phyloP scores from a whole-genome alignment of 2,888 invertebrate genomes.

The Penaeus monodon region DNA sequence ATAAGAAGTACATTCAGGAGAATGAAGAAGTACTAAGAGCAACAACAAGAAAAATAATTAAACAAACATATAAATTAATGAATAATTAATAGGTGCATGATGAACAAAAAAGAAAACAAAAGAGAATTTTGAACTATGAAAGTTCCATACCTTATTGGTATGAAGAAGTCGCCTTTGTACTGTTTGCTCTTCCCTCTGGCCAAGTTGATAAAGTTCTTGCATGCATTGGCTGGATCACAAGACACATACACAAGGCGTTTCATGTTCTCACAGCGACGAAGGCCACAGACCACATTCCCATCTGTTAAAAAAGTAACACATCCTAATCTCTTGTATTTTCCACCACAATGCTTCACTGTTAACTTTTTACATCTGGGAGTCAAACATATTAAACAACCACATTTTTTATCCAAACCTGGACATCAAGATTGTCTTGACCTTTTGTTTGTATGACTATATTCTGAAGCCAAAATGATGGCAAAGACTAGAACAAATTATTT shows the following conservation, averaged over 20 bases:
- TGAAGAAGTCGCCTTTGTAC: slow-evolving; percentile 85
- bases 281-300: slow-evolving; percentile 81
- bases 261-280: slow-evolving; percentile 78
- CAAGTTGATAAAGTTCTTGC: slow-evolving; percentile 87
- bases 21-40: neutral
- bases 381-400: slow-evolving; percentile 14
- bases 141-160: slow-evolving; percentile 75
- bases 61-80: neutral
- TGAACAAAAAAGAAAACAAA: neutral
- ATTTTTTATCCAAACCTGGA: too few relatives aligned
- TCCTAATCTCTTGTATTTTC: slow-evolving; percentile 10
- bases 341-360: neutral
- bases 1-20: neutral
- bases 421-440: too few relatives aligned
- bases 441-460: too few relatives aligned
- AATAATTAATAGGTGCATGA: neutral
- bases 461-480: too few relatives aligned
- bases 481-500: too few relatives aligned
- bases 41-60: neutral
- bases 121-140: neutral
- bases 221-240: slow-evolving; percentile 87
- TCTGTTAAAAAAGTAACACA: slow-evolving; percentile 72
- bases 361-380: neutral
- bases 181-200: slow-evolving; percentile 82
- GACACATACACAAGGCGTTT: slow-evolving; percentile 85